Evolutionary conservation across 2,888 invertebrate genomes (phyloP).

Genomic region (Harpalus rufipes): DNA sequence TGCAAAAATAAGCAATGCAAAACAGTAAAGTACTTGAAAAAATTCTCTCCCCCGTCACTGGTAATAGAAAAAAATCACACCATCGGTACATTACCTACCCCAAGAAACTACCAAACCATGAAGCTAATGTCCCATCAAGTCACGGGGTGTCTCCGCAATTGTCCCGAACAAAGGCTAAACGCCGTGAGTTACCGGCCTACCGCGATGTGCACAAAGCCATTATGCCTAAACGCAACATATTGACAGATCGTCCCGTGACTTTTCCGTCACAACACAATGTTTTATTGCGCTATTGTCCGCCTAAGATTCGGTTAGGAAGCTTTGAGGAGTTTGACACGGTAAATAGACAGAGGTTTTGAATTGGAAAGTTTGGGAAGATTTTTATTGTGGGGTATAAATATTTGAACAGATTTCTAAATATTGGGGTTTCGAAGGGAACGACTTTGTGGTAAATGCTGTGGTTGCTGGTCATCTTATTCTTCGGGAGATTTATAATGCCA

Average conservation of each 20-base stretch:
- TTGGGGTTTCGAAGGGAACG: conserved; percentile 22
- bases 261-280: conserved; percentile 61
- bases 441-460: conserved; percentile 33
- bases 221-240: conserved; percentile 46
- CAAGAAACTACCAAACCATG: conserved; percentile 60
- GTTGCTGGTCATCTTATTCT: conserved; percentile 27
- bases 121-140: conserved; percentile 54
- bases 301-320: neutral
- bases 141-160: conserved; percentile 58
- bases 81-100: conserved; percentile 27
- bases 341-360: conserved; percentile 48
- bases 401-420: conserved; percentile 52
- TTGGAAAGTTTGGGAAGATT: conserved; percentile 24
- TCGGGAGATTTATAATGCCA: conserved; percentile 23
- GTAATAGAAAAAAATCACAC: conserved; percentile 21
- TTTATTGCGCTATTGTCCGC: conserved; percentile 31
- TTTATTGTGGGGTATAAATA: conserved; percentile 59
- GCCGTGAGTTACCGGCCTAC: conserved; percentile 50
- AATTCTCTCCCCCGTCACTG: conserved; percentile 30
- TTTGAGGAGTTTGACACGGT: conserved; percentile 55
- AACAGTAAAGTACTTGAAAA: neutral
- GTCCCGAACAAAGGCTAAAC: conserved; percentile 57
- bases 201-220: conserved; percentile 34
- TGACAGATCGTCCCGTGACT: conserved; percentile 58
- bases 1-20: neutral